phyloP scores from a whole-genome alignment of 2,797 vertebrate genomes.

The Babyrousa celebensis region DNA sequence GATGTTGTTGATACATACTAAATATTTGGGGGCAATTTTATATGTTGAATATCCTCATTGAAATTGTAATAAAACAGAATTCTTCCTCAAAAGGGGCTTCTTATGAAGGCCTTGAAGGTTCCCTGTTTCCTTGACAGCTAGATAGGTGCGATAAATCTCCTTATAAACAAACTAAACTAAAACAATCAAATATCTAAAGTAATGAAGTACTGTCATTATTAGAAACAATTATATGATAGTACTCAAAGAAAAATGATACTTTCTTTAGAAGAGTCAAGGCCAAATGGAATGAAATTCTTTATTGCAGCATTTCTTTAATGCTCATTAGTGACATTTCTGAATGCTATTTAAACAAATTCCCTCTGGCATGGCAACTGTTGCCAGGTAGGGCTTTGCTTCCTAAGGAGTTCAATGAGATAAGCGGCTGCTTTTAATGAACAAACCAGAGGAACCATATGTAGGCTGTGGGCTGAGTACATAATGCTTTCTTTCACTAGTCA shows the following conservation, averaged over 20 bases:
- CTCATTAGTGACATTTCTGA: constrained; percentile 53
- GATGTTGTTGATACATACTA: not conserved
- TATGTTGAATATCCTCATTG: not conserved
- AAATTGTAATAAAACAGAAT: constrained; percentile 43
- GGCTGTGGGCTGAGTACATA: constrained; percentile 3
- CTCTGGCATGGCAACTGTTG: constrained; percentile 52
- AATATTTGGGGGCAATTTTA: constrained; percentile 47
- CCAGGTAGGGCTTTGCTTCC: constrained; percentile 56
- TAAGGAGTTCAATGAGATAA: constrained; percentile 64
- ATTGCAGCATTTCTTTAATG: not conserved
- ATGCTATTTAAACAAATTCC: constrained; percentile 51
- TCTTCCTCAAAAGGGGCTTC: not conserved
- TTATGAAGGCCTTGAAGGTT: not conserved
- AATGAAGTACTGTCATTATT: constrained; percentile 10
- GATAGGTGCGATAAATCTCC: not conserved
- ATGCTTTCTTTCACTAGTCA: not conserved
- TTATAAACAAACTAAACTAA: constrained; percentile 31
- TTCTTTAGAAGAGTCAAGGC: constrained; percentile 69
- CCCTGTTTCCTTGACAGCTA: constrained; percentile 30
- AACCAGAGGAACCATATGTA: not conserved
- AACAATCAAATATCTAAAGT: constrained; percentile 51
- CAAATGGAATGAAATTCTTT: constrained; percentile 6
- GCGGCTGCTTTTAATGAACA: constrained; percentile 36
- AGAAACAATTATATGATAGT: not conserved
- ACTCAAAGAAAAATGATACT: constrained; percentile 71